Evolutionary conservation across 1,140 invertebrate genomes (phyloP), one percentile per base, ranked within the genome.

Genomic region (Euwallacea fornicatus): DNA sequence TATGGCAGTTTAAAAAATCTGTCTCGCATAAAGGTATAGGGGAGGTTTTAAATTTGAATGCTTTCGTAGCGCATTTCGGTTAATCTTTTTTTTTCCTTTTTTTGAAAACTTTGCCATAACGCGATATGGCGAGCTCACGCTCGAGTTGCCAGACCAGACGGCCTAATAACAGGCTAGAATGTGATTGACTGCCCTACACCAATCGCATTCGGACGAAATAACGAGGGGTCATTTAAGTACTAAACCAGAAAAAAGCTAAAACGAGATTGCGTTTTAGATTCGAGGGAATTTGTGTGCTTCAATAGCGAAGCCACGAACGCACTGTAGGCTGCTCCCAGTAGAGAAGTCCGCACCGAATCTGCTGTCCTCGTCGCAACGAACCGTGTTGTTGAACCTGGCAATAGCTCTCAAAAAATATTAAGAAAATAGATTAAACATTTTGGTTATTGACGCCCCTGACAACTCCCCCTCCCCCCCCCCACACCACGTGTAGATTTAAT

Each of bases 141-240:
- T 68, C 53, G 58, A 70, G 15, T 70, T 70, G 60, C 68, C 41
- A 64, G 21, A 33, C 21, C 21, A 33, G 68, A 70, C 68, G 63
- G 68, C 63, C 44, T 71, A 71, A 71, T 71, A 71, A 71, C 61
- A 60, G 61, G 50, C 42, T 59, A 72, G 54, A 8, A 21, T 44
- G 50, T 67, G 70, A 66, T 67, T 67, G 63, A 72, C 70, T 62
- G 70, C 70, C 58, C 44, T 62, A 61, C 66, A 66, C 73, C 68
- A 69, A 71, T 74, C 69, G 73, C 73, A 73, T 74, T 74, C 71
- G 56, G 9, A 50, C 13, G 73, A 67, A 73, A 72, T 74, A 74
- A 74, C 66, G 70, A 75, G 68, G 65, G 74, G 71, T 73, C 68
- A 75, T 75, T 75, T 69, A 60, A 43, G 66, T 59, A 66, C 56